Evolutionary conservation across 2,888 invertebrate species (phyloP).

Genomic region (Phragmatobia fuliginosa): DNA sequence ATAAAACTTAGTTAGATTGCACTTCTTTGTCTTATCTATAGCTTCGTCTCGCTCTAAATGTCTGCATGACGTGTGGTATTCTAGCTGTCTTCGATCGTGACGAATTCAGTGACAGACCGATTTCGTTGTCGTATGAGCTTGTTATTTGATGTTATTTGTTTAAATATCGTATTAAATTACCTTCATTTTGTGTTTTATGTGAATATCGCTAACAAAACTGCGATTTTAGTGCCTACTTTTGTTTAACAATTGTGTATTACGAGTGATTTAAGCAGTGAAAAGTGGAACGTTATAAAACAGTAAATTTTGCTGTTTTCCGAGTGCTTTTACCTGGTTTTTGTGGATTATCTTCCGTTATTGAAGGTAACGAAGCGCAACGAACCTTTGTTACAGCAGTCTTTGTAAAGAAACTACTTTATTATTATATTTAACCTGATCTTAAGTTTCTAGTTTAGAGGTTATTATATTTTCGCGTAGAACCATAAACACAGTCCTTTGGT

Average conservation of each 20-base stretch:
- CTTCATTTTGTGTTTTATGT: slow-evolving; percentile 44
- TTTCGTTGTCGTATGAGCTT: slow-evolving; percentile 67
- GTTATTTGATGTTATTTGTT: slow-evolving; percentile 65
- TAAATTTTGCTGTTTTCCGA: slow-evolving; percentile 61
- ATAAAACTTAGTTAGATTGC: slow-evolving; percentile 17
- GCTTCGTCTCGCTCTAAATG: slow-evolving; percentile 62
- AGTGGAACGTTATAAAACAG: slow-evolving; percentile 56
- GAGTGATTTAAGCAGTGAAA: slow-evolving; percentile 39
- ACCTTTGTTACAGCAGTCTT: slow-evolving; percentile 67
- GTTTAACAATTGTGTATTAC: slow-evolving; percentile 56
- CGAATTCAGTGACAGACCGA: slow-evolving; percentile 81
- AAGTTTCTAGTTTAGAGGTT: slow-evolving; percentile 37
- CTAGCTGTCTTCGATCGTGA: slow-evolving; percentile 57
- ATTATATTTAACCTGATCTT: slow-evolving; percentile 24
- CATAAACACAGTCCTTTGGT: slow-evolving; percentile 21
- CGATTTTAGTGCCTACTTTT: slow-evolving; percentile 44
- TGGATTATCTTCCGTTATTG: slow-evolving; percentile 66
- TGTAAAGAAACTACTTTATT: slow-evolving; percentile 47
- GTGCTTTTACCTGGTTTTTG: slow-evolving; percentile 72
- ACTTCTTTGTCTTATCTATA: slow-evolving; percentile 55
- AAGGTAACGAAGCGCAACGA: slow-evolving; percentile 70
- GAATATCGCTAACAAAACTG: slow-evolving; percentile 42
- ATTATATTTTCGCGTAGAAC: slow-evolving; percentile 20
- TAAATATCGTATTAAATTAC: slow-evolving; percentile 59
- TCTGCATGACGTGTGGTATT: slow-evolving; percentile 77